Evolutionary conservation across 2,797 vertebrate genomes (phyloP).

Genomic region (Spondyliosoma cantharus): DNA sequence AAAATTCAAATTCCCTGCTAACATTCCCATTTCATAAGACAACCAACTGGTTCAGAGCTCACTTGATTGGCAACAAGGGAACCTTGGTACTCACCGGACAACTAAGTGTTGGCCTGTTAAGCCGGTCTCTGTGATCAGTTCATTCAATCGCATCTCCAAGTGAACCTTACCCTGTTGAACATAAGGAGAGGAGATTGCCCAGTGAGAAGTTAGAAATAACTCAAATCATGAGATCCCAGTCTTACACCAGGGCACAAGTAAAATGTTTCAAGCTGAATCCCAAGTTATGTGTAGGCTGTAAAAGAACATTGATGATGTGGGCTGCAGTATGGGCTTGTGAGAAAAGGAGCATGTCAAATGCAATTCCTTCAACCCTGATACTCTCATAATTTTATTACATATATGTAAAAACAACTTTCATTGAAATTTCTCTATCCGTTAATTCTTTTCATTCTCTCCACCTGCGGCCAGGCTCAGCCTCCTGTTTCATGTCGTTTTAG

Average conservation of each 20-base stretch:
- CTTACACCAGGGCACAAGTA: background rate
- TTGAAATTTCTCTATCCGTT: too few species aligned
- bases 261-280: conserved; percentile 18
- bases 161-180: conserved; percentile 94
- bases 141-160: conserved; percentile 95
- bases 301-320: conserved; percentile 27
- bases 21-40: conserved; percentile 10
- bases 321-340: conserved; percentile 6
- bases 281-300: conserved; percentile 6
- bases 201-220: conserved; percentile 36
- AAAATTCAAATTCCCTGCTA: conserved; percentile 9
- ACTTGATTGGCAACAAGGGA: conserved; percentile 2
- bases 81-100: conserved; percentile 90
- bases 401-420: background rate
- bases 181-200: conserved; percentile 26
- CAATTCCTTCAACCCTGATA: background rate
- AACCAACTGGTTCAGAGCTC: background rate
- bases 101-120: conserved; percentile 92
- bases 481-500: conserved; percentile 40
- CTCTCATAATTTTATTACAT: background rate
- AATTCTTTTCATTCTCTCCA: background rate
- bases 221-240: conserved; percentile 24
- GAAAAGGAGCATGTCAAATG: conserved; percentile 22
- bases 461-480: conserved; percentile 4
- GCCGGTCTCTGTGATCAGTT: conserved; percentile 97